Base-by-base conservation (phyloP, 1,140 invertebrate species). In the Dufourea novaeangliae region DNA sequence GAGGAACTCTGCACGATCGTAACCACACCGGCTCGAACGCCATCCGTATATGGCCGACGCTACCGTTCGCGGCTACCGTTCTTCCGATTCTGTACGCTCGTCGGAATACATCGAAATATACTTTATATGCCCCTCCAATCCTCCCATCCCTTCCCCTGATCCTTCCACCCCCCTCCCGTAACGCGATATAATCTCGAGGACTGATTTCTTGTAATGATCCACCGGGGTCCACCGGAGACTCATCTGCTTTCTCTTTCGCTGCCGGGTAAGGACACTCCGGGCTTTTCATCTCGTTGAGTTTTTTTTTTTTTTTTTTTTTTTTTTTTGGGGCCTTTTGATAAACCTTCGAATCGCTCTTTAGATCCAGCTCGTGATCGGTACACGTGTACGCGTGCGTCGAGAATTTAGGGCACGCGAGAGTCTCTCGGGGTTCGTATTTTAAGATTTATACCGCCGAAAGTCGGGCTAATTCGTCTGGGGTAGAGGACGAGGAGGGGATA, bases 171-270 rank as follows among this genome's bases (percentile, higher is more conserved):
- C 46, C 46, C 8, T 7, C 46, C 44, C 4, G n/a, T n/a, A n/a
- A n/a, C 67, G 82, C 73, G 83, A 84, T 79, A 66, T 73, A 79
- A 84, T 82, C 79, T 64, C 44, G 54, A n/a, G 71, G 44, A 57
- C 70, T 52, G 63, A 66, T 63, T 66, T 81, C 82, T 80, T 82
- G 81, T 85, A 85, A 85, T 80, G 84, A 85, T 84, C 62, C 82
- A 12, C 20, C 44, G 27, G 70, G 37, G 22, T 52, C n/a, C 67
- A n/a, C 57, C 29, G 56, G 64, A 73, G 41, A 32, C 50, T 61
- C 54, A 63, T 57, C 56, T 71, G 83, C 84, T 85, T 85, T 85
- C 84, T 85, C 84, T 85, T 85, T 82, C 83, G 41, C 52, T 62
- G 80, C 67, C 76, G 66, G 74, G 59, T 73, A 82, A 79, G 73